Evolutionary conservation across 2,888 invertebrate species (phyloP).

Genomic region (Cremastinae sp.): DNA sequence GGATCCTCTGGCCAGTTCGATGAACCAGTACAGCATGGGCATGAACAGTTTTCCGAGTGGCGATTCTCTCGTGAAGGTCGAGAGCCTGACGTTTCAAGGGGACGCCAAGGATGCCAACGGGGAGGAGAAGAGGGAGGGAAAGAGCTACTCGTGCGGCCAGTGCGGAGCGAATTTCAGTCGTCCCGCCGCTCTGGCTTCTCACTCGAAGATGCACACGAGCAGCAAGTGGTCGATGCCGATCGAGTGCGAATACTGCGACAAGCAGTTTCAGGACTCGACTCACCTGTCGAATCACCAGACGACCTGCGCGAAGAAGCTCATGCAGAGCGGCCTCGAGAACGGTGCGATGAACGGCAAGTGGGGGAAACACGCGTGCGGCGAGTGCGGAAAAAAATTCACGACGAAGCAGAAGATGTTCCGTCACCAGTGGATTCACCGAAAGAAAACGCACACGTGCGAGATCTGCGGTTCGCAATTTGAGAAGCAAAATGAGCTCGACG

Average conservation of each 20-base stretch:
- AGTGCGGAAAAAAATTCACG: constrained; percentile 80
- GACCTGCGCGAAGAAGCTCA: constrained; percentile 76
- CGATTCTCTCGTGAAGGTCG: constrained; percentile 71
- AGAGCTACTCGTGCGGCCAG: constrained; percentile 78
- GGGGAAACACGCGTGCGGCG: constrained; percentile 79
- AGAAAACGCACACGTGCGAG: constrained; percentile 80
- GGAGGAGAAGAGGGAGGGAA: constrained; percentile 69
- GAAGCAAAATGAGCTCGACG: constrained; percentile 78
- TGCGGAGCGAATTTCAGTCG: constrained; percentile 80
- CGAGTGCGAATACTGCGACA: constrained; percentile 81
- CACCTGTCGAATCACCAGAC: constrained; percentile 79
- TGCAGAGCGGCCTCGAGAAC: constrained; percentile 70
- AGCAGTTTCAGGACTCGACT: constrained; percentile 79
- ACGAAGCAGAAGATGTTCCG: constrained; percentile 81
- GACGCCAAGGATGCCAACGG: constrained; percentile 66
- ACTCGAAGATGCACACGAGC: constrained; percentile 73
- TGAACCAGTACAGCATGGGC: constrained; percentile 71
- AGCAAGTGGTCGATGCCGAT: constrained; percentile 73
- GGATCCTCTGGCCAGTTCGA: constrained; percentile 64
- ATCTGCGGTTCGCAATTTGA: constrained; percentile 79
- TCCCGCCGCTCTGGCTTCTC: constrained; percentile 79
- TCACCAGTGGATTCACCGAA: constrained; percentile 81
- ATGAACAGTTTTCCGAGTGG: constrained; percentile 68
- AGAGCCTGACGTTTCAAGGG: constrained; percentile 62
- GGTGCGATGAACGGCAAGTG: constrained; percentile 71